These are phyloP conservation scores for Poeciliopsis turrubarensis DNA, from an alignment of 2,113 vertebrate genomes.

Conservation along the genomic window DNA sequence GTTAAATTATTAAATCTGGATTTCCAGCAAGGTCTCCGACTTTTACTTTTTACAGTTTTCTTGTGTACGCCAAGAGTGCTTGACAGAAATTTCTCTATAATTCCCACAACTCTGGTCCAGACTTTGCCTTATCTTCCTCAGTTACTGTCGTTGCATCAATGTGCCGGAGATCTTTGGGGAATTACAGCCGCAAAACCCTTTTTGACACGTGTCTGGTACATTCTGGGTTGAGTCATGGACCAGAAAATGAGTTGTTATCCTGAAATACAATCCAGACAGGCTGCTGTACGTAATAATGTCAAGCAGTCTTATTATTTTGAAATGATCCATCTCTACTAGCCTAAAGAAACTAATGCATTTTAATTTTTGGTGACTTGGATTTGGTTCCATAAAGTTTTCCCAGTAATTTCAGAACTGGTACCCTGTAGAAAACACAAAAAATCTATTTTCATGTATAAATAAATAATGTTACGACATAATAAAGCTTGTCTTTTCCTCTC, in stretches of 20 bases:
- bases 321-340: background rate
- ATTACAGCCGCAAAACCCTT: slow-evolving; percentile 24
- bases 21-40: background rate
- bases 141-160: slow-evolving; percentile 39
- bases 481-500: too few relatives aligned
- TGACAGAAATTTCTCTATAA: slow-evolving; percentile 38
- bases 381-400: too few relatives aligned
- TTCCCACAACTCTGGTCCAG: slow-evolving; percentile 24
- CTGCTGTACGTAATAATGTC: background rate
- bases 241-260: slow-evolving; percentile 25
- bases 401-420: too few relatives aligned
- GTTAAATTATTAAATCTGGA: background rate
- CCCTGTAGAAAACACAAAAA: too few relatives aligned
- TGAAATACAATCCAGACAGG: slow-evolving; percentile 22
- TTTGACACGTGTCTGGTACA: slow-evolving; percentile 36
- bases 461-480: too few relatives aligned
- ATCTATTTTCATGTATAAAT: too few relatives aligned
- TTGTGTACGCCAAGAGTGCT: background rate
- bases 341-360: background rate
- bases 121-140: slow-evolving; percentile 42
- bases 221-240: slow-evolving; percentile 24
- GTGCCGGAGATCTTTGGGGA: slow-evolving; percentile 24
- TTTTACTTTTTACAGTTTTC: slow-evolving; percentile 13
- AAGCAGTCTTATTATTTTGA: background rate
- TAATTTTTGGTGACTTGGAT: too few relatives aligned